phyloP scores from a whole-genome alignment of 2,113 vertebrate genomes.

The Coptodon rendalli region DNA sequence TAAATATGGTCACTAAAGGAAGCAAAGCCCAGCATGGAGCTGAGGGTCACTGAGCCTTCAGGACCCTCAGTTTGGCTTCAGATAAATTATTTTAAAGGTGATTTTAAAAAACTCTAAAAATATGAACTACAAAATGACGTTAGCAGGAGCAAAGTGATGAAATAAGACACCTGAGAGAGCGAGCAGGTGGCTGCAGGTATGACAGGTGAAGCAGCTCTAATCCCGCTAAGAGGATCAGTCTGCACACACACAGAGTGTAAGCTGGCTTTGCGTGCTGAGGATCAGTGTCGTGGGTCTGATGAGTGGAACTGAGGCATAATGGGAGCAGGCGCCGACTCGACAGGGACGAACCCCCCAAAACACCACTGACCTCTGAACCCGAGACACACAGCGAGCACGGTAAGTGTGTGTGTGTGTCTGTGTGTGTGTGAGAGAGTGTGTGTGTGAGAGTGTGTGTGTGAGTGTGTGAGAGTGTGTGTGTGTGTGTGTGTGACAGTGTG shows the following conservation, averaged over 20 bases:
- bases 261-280: background rate
- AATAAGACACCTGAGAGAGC: background rate
- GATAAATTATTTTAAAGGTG: background rate
- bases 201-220: slow-evolving; percentile 16
- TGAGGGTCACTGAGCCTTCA: background rate
- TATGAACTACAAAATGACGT: background rate
- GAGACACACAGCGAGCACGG: background rate
- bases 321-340: background rate
- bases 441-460: no score
- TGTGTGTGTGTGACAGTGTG: background rate
- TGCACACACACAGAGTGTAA: background rate
- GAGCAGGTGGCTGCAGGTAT: background rate
- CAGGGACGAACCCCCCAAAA: background rate
- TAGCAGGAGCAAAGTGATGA: background rate
- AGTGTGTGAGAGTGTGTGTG: no score
- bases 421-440: background rate
- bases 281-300: background rate
- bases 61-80: background rate
- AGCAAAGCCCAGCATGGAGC: background rate
- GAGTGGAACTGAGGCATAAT: background rate
- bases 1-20: background rate
- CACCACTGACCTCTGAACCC: background rate
- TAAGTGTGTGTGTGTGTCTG: background rate
- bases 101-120: background rate
- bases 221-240: slow-evolving; percentile 40